These are phyloP conservation scores for Stenurella melanura DNA, from an alignment of 2,888 invertebrate genomes.

Conservation along the genomic window DNA sequence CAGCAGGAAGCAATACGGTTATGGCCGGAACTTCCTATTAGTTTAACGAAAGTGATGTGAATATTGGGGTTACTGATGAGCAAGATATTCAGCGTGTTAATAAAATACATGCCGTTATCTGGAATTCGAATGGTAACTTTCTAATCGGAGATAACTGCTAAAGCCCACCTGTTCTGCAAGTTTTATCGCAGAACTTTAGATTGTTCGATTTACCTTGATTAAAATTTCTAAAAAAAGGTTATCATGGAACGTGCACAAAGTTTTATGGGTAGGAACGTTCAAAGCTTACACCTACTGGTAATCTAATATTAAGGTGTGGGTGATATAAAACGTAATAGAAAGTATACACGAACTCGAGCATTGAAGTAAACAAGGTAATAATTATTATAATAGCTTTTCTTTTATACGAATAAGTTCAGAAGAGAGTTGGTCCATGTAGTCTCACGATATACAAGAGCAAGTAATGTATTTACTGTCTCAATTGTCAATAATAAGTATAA, in stretches of 20 bases:
- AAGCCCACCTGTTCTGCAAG: neutral
- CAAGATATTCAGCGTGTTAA: neutral
- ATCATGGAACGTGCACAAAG: neutral
- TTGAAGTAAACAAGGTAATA: no score
- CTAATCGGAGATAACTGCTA: neutral
- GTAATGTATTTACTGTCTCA: no score
- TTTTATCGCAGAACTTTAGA: neutral
- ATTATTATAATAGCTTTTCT: no score
- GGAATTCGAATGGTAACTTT: neutral
- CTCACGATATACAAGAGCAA: no score
- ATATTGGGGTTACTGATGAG: neutral
- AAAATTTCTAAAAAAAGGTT: neutral
- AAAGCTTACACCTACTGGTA: no score
- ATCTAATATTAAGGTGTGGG: no score
- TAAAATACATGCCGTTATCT: neutral
- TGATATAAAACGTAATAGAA: no score
- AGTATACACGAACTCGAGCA: no score
- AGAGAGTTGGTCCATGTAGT: no score
- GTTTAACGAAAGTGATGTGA: constrained; percentile 3
- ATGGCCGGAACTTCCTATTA: constrained; percentile 2
- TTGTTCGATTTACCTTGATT: neutral
- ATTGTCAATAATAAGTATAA: no score
- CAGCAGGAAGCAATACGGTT: constrained; percentile 7
- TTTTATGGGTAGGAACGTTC: neutral
- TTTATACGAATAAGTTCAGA: no score